phyloP scores from a whole-genome alignment of 2,888 invertebrate species.

The Fragum sueziense region DNA sequence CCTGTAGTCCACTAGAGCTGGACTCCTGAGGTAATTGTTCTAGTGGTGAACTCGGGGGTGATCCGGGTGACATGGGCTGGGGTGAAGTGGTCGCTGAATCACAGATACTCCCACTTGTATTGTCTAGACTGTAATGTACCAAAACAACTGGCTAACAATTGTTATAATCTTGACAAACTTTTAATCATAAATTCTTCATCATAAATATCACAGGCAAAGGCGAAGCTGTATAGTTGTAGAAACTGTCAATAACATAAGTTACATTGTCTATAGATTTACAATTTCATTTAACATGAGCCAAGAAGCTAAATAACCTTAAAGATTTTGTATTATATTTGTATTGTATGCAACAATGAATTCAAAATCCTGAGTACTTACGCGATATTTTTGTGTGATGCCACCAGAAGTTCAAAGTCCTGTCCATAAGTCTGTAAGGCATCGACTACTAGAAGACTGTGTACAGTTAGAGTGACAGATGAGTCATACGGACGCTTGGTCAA shows the following conservation, averaged over 20 bases:
- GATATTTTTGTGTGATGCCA: constrained; percentile 97
- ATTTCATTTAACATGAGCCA: no score
- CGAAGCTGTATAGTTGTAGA: no score
- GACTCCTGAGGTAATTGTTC: constrained; percentile 53
- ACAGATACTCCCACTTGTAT: constrained; percentile 94
- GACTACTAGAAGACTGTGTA: constrained; percentile 95
- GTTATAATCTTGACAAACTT: no score
- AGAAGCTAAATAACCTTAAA: no score
- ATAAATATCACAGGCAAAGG: no score
- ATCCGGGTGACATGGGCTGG: constrained; percentile 85
- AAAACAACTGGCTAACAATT: neutral
- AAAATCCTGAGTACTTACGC: constrained; percentile 84
- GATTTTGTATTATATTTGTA: no score
- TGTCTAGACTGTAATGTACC: constrained; percentile 91
- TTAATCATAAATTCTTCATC: no score
- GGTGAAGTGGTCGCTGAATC: constrained; percentile 97
- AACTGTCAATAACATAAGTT: no score
- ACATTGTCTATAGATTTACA: no score
- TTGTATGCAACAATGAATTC: neutral
- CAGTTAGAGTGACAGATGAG: constrained; percentile 91
- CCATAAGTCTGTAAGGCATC: constrained; percentile 98
- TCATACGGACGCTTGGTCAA: constrained; percentile 89
- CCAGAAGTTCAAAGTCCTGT: constrained; percentile 95
- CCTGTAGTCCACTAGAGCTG: constrained; percentile 66
- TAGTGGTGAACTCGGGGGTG: constrained; percentile 70